Evolutionary conservation across 53 echinoderm and acorn worm genomes (phyloP), one percentile per base, ranked within the genome.

Genomic region (Temnopleurus reevesii): DNA sequence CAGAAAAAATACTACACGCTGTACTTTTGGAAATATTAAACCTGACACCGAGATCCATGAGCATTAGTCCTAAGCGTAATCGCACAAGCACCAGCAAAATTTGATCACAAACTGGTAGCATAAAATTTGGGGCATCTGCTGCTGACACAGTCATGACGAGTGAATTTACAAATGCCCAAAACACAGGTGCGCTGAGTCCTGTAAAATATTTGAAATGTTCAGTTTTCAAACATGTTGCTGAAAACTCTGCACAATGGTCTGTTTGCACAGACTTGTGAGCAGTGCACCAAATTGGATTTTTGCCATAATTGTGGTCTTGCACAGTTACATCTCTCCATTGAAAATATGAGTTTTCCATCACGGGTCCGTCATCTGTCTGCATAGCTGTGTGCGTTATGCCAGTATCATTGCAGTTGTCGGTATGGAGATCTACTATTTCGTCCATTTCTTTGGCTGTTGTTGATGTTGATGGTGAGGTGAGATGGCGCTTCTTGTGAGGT

Each of bases 161-260:
- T 29, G 59, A 12, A 25, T 21, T 76, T 15, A 92, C 81, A 17
- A 53, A 85, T 15, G 34, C 63, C 64, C 80, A 63, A n/a, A 92
- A 92, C n/a, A 92, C 80, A 59, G 7, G n/a, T 59, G 59, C 60
- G 30, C 88, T 61, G 8, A 91, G 80, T 46, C 91, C 88, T 15
- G 91, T 91, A 80, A 34, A 91, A 77, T 89, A 89, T 45, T 59
- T 89, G n/a, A n/a, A n/a, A n/a, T n/a, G n/a, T n/a, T n/a, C n/a
- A n/a, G n/a, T n/a, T n/a, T 41, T 18, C 12, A 26, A 46, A 21
- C 17, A 17, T 53, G 53, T 17, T 53, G 53, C 53, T 53, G 9
- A 12, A 53, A 17, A 53, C 53, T 53, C 17, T 53, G 53, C n/a
- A n/a, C n/a, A n/a, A n/a, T n/a, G n/a, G n/a, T n/a, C n/a, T n/a